Conservation (phyloP, 2,888 invertebrate species). For the Brachylomia viminalis region DNA sequence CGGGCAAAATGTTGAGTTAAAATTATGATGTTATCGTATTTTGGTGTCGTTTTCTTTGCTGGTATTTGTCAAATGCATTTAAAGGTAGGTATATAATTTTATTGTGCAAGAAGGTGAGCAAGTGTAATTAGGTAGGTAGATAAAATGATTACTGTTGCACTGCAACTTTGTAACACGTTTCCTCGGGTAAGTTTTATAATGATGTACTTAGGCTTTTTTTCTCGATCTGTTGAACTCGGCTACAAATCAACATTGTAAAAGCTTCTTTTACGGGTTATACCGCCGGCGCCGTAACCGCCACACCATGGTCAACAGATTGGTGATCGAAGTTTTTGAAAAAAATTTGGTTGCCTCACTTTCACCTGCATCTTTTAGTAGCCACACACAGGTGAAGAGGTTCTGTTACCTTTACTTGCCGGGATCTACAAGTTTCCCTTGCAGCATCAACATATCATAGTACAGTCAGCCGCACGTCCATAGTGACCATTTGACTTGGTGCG, state of each 20-base stretch:
- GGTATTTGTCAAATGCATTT: not conserved
- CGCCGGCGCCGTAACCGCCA: not conserved
- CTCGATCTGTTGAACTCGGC: not conserved
- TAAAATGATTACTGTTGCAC: not conserved
- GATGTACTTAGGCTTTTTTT: not conserved
- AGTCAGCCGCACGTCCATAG: not conserved
- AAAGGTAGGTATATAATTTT: not conserved
- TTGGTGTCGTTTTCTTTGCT: slow-evolving; percentile 12
- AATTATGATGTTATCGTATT: slow-evolving; percentile 12
- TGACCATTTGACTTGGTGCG: not conserved
- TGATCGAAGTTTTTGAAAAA: not conserved
- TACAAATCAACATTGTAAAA: not conserved
- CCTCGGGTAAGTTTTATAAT: not conserved
- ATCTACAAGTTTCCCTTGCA: not conserved
- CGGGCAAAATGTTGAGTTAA: slow-evolving; percentile 5
- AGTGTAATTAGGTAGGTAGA: not conserved
- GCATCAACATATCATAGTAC: no score
- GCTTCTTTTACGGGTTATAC: not conserved
- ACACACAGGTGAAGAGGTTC: not conserved
- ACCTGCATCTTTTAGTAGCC: not conserved
- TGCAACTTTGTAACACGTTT: not conserved
- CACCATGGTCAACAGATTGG: not conserved
- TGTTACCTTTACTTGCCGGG: not conserved
- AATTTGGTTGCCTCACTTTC: not conserved
- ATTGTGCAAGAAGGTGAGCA: not conserved